phyloP scores from a whole-genome alignment of 1,140 invertebrate genomes.

The Platyura marginata region DNA sequence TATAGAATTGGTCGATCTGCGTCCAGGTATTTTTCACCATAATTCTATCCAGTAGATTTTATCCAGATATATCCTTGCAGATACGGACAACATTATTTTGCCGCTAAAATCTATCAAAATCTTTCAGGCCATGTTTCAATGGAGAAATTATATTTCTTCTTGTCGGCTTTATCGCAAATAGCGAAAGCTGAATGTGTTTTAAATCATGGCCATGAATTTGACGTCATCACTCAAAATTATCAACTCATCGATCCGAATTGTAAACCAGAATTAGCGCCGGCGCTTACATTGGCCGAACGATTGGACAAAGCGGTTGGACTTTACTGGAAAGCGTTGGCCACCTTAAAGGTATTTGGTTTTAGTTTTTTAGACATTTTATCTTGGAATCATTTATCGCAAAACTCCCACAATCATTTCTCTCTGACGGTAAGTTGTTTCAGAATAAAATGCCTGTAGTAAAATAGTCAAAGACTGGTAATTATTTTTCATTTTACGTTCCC shows the following conservation, averaged over 20 bases:
- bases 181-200: conserved; percentile 41
- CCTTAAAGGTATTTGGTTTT: too few relatives aligned
- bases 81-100: conserved; percentile 64
- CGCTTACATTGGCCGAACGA: conserved; percentile 29
- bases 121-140: conserved; percentile 60
- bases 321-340: conserved; percentile 45
- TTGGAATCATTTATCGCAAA: too few relatives aligned
- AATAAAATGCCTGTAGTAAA: too few relatives aligned
- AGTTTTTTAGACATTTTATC: too few relatives aligned
- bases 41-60: not conserved
- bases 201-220: conserved; percentile 21
- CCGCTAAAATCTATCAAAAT: conserved; percentile 41
- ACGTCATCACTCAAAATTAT: conserved; percentile 16
- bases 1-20: conserved; percentile 77
- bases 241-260: conserved; percentile 7
- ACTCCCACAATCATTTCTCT: too few relatives aligned
- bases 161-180: conserved; percentile 55
- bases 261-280: not conserved
- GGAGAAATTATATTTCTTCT: conserved; percentile 81
- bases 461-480: too few relatives aligned
- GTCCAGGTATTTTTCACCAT: conserved; percentile 33
- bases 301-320: conserved; percentile 37
- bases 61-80: conserved; percentile 20
- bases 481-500: too few relatives aligned
- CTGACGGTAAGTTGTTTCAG: too few relatives aligned